Evolutionary conservation across 2,113 vertebrate genomes (phyloP), one percentile per base, ranked within the genome.

Genomic region (Crocuta crocuta): DNA sequence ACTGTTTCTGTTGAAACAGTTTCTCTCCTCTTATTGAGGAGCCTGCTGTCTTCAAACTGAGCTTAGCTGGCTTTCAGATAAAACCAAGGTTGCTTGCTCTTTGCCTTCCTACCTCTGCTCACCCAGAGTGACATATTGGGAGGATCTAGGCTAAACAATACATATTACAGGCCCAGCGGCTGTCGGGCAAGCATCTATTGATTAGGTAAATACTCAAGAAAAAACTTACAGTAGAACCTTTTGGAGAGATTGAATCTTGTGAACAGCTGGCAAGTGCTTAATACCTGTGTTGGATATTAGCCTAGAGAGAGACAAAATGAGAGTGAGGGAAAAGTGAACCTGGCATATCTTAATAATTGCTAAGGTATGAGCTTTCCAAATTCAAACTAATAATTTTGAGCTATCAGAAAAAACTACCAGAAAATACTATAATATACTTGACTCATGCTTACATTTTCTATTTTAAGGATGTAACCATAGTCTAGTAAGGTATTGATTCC

Each of bases 271-370:
- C 85, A 98, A 83, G 33, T 91, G 97, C 91, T 97, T 97, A 89
- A 98, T 98, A 79, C 98, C 98, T 48, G 98, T 98, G 50, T 98
- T 98, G 94, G 98, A 98, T 96, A 98, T 98, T 97, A 98, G 97
- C 97, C 98, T 98, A 94, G 90, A 97, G 39, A 91, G 84, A 97
- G 61, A 98, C 5, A 97, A 95, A 96, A 79, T 45, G 12, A 96
- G 33, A 97, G 28, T 90, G 65, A 97, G 66, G 35, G 45, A 88
- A 61, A 94, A 70, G 43, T 58, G 55, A 94, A 92, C 10, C 45
- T 85, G 87, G 23, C 45, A 50, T 87, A 39, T 92, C 43, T 53
- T 85, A 96, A 70, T 71, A 80, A 63, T 55, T 91, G 58, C 68
- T 58, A 95, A 55, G 45, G 2, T 61, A 33, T 53, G 48, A 78